A percentile compares a stretch with the other conserved stretches of the same genome.
Evolutionary conservation across 1,140 invertebrate species (phyloP).

Genomic region (Apolygus lucorum): DNA sequence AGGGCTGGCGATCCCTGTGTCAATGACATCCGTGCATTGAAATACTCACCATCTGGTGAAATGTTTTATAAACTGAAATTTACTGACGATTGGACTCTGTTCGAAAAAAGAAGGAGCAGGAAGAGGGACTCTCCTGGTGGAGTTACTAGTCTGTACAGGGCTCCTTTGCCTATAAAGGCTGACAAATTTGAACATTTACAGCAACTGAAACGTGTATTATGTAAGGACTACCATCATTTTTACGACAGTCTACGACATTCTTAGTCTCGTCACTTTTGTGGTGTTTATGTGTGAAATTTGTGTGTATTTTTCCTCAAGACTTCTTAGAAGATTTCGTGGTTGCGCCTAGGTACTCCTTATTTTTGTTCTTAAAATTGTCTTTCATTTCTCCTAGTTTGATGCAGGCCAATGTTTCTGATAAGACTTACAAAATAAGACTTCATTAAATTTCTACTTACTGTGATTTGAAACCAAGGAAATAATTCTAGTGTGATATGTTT

Average conservation of each 20-base stretch:
- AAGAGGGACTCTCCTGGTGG: background rate
- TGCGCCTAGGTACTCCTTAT: too few species aligned
- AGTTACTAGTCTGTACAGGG: background rate
- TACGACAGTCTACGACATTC: background rate
- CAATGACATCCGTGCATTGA: background rate
- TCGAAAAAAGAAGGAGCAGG: background rate
- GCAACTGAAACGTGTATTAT: background rate
- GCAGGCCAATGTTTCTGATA: too few species aligned
- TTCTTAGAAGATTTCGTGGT: too few species aligned
- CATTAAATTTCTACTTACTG: too few species aligned
- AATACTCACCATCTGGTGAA: background rate
- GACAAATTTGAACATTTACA: background rate
- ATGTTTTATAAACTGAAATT: background rate
- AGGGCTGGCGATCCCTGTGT: constrained; percentile 22
- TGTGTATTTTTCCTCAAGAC: too few species aligned
- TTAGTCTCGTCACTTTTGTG: too few species aligned
- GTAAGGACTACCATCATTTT: background rate
- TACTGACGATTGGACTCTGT: background rate
- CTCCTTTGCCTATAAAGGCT: background rate
- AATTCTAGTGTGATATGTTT: too few species aligned
- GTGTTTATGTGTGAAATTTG: too few species aligned
- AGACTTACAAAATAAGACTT: too few species aligned
- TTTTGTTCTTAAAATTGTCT: too few species aligned
- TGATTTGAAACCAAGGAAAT: too few species aligned
- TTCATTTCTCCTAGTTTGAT: too few species aligned